Base-by-base conservation (phyloP, 92 coral and sea anemone species). In the Umimayanthus kanabou region DNA sequence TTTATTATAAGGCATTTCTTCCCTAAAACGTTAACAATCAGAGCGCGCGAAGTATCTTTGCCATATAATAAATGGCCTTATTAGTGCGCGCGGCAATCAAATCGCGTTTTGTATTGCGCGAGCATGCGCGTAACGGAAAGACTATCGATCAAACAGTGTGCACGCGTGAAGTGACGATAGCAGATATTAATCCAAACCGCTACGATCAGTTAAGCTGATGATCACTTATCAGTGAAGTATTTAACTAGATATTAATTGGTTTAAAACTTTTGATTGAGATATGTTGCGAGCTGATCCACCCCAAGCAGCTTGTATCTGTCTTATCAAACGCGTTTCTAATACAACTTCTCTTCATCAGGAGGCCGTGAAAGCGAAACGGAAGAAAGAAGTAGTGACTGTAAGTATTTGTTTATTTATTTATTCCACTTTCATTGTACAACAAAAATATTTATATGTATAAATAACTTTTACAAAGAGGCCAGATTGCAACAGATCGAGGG, bases 301-400 rank as follows among this genome's bases (percentile, higher is more conserved):
- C 8, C 37, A 22, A 57, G 26, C 16, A 58, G 85, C 33, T 6
- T 58, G 5, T 37, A 55, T 55, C 23, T 57, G 28, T 30, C 26
- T 61, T 37, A 8, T 58, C 26, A 80, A 80, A 82, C 40, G 14
- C 13, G 30, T 58, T 82, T 82, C 86, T 39, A 15, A 22, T 82
- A 13, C 20, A 9, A 25, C 61, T 40, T 80, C 55, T 39, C 40
- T 82, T 61, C 13, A 6, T 43, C 76, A 82, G 86, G 86, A 82
- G 47, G 25, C 61, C 64, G 86, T 82, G 57, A 65, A 82, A 43
- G 77, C 86, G 13, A 82, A 82, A 25, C 76, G 86, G 20, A 82
- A 82, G 58, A 82, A 67, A 67, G 86, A 82, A 40, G 86, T 33
- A 10, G 29, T 25, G 39, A 67, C 26, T 25, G 86, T 82, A 30